Conservation (phyloP, 2,888 invertebrate genomes). For the Melangyna quadrimaculata region DNA sequence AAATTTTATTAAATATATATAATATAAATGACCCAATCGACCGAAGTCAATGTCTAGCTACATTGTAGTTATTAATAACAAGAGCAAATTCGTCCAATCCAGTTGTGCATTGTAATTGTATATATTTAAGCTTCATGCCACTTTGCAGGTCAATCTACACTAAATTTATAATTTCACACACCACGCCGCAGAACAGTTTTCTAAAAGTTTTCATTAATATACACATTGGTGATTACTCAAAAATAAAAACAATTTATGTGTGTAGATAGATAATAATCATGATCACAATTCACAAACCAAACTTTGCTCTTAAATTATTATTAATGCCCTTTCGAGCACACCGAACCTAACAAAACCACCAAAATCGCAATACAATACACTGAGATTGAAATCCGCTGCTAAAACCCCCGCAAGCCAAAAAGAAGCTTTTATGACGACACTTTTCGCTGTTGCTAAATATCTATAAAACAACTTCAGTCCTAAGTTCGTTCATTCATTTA, state of each 20-base stretch:
- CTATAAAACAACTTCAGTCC: conserved; percentile 58
- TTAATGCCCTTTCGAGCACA: conserved; percentile 3
- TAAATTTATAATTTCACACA: too few relatives aligned
- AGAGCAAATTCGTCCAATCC: too few relatives aligned
- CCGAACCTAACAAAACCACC: conserved; percentile 48
- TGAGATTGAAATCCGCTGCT: conserved; percentile 39
- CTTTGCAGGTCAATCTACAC: too few relatives aligned
- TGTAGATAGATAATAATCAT: not conserved
- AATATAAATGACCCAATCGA: too few relatives aligned
- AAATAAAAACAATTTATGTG: not conserved
- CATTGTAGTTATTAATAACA: too few relatives aligned
- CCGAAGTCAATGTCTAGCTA: too few relatives aligned
- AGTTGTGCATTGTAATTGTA: too few relatives aligned
- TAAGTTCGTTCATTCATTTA: conserved; percentile 48
- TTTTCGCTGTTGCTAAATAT: conserved; percentile 8
- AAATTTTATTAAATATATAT: too few relatives aligned
- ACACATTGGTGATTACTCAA: too few relatives aligned
- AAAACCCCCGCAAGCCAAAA: conserved; percentile 62
- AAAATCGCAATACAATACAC: conserved; percentile 45
- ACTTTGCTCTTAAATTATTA: not conserved
- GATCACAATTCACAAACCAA: not conserved
- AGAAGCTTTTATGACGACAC: conserved; percentile 48
- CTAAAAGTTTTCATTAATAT: too few relatives aligned
- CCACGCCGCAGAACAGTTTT: too few relatives aligned
- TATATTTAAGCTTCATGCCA: too few relatives aligned